Conservation (phyloP, 2,888 invertebrate genomes). For the Griposia aprilina region DNA sequence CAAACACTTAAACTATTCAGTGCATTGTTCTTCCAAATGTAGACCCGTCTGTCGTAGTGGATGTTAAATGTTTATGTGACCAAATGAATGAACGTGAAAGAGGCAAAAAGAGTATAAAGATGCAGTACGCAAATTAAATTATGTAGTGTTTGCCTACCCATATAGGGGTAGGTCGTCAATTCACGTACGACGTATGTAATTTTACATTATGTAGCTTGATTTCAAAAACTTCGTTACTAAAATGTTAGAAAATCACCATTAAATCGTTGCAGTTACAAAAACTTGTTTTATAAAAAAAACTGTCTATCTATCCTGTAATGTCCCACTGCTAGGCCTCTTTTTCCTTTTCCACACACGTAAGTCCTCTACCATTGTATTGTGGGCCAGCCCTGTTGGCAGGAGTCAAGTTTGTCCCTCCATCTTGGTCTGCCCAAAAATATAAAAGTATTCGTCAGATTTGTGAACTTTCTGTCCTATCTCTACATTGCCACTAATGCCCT, state of each 20-base stretch:
- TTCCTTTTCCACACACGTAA: background rate
- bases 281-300: background rate
- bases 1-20: background rate
- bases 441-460: background rate
- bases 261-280: background rate
- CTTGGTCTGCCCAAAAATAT: background rate
- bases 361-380: background rate
- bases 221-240: background rate
- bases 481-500: background rate
- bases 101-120: background rate
- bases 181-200: background rate
- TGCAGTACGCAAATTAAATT: background rate
- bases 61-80: background rate
- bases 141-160: background rate
- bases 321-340: background rate
- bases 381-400: background rate
- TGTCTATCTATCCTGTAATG: background rate
- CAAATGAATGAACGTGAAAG: slow-evolving; percentile 10
- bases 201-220: background rate
- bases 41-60: background rate
- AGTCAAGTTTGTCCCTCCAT: background rate
- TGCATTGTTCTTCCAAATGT: slow-evolving; percentile 14
- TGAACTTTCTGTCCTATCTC: background rate
- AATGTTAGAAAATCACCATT: background rate
- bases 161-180: background rate